Conservation (phyloP, 2,797 vertebrate genomes). For the Rachycentron canadum region DNA sequence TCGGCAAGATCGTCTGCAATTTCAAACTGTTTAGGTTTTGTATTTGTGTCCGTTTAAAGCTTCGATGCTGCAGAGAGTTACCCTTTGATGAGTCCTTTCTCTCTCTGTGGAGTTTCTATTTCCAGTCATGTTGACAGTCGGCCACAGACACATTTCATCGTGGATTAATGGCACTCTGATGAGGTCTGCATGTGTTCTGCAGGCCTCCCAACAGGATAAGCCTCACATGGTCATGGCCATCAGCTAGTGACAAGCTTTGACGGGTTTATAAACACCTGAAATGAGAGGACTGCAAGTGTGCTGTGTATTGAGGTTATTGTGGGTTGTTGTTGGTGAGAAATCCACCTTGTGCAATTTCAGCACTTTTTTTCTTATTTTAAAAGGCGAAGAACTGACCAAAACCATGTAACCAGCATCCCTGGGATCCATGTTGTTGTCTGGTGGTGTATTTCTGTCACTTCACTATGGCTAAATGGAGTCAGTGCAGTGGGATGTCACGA, state of each 20-base stretch:
- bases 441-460: slow-evolving; percentile 16
- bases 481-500: background rate
- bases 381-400: background rate
- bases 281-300: slow-evolving; percentile 22
- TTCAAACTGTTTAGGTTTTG: slow-evolving; percentile 41
- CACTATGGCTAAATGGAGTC: background rate
- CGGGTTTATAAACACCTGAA: slow-evolving; percentile 66
- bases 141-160: slow-evolving; percentile 46
- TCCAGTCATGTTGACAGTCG: slow-evolving; percentile 63
- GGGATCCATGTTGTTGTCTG: background rate
- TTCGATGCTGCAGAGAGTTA: slow-evolving; percentile 1
- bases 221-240: slow-evolving; percentile 55
- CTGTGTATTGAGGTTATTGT: slow-evolving; percentile 38
- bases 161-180: slow-evolving; percentile 64
- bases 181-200: slow-evolving; percentile 52
- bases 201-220: slow-evolving; percentile 49
- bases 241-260: slow-evolving; percentile 60
- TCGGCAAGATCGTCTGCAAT: slow-evolving; percentile 2
- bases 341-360: background rate
- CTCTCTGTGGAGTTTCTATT: slow-evolving; percentile 64
- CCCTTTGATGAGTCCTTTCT: slow-evolving; percentile 44
- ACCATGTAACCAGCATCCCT: background rate
- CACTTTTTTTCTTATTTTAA: background rate
- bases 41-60: slow-evolving; percentile 46
- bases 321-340: slow-evolving; percentile 4